phyloP scores from a whole-genome alignment of 1,140 invertebrate species.

The Drosophila leontia region DNA sequence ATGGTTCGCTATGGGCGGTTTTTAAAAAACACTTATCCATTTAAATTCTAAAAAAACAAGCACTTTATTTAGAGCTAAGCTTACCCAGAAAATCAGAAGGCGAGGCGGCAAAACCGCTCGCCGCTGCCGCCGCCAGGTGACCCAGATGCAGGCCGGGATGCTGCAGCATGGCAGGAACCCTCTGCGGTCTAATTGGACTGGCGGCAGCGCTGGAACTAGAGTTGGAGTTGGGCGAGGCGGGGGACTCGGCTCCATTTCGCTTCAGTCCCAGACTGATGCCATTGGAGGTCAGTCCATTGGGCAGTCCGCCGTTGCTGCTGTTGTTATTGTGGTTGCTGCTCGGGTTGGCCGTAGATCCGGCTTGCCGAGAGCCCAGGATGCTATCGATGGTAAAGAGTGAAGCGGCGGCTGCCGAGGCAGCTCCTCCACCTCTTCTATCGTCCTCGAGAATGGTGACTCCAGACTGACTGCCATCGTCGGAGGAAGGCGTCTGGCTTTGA shows the following conservation, averaged over 20 bases:
- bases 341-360: conserved; percentile 9
- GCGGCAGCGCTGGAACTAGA: conserved; percentile 84
- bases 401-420: conserved; percentile 87
- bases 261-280: conserved; percentile 51
- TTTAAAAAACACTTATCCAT: no score
- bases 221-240: conserved; percentile 78
- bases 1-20: no score
- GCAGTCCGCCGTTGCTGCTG: conserved; percentile 24
- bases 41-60: neutral
- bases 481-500: conserved; percentile 74
- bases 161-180: conserved; percentile 85
- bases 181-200: conserved; percentile 85
- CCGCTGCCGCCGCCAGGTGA: conserved; percentile 86
- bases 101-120: conserved; percentile 86
- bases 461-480: conserved; percentile 81
- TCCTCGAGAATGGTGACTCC: conserved; percentile 76
- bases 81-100: conserved; percentile 91
- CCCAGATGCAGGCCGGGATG: conserved; percentile 86
- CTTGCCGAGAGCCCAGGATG: conserved; percentile 87
- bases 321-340: conserved; percentile 33
- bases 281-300: conserved; percentile 41
- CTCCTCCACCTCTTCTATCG: conserved; percentile 85
- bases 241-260: conserved; percentile 72
- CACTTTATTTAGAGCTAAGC: conserved; percentile 39
- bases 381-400: conserved; percentile 93